Base-by-base conservation (phyloP, 2,113 vertebrate species). In the Poeciliopsis occidentalis region DNA sequence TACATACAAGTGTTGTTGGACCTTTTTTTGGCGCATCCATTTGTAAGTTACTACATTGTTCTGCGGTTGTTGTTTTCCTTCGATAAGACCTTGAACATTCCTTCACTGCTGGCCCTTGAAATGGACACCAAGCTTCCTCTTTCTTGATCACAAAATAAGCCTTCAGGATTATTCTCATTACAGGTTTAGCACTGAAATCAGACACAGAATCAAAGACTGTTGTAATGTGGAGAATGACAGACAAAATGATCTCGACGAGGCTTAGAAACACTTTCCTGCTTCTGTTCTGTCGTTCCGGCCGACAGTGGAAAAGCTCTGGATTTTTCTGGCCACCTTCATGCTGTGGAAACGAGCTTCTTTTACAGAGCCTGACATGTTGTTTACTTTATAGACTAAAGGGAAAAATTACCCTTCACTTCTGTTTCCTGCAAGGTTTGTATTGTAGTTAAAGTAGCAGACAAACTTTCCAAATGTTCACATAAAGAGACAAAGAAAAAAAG, bases 181-280 rank as follows among this genome's bases (percentile, higher is more conserved):
- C 73, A 37, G 75, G 83, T 85, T 88, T 80, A 79, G 73, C 64
- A 3, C 44, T 90, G 86, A 84, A 88, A 92, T 88, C 75, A 62
- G 88, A 91, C 73, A 85, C 85, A 32, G 13, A 75, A 87, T 90
- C 82, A 92, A 89, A 91, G 84, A 75, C 74, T 82, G 54, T 26
- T 61, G 60, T 68, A 69, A 77, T 68, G 68, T 61, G 81, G 74
- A 68, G 66, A 85, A 71, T 74, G 81, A 82, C 79, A 63, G 63
- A 78, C 64, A 57, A 64, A 73, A 73, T 79, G 27, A 64, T 75
- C 68, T 12, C 11, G 62, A 44, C 64, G 29, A 63, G 81, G 80
- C 81, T 73, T 64, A 70, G 83, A 83, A 75, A 77, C 65, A 72
- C 37, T 57, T 62, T 64, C 68, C 51, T 80, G 67, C 72, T 73